A percentile compares a stretch with the other conserved stretches of the same genome.
These are phyloP conservation scores for Hippocampus abdominalis DNA, from an alignment of 2,113 vertebrate genomes.

Conservation along the genomic window DNA sequence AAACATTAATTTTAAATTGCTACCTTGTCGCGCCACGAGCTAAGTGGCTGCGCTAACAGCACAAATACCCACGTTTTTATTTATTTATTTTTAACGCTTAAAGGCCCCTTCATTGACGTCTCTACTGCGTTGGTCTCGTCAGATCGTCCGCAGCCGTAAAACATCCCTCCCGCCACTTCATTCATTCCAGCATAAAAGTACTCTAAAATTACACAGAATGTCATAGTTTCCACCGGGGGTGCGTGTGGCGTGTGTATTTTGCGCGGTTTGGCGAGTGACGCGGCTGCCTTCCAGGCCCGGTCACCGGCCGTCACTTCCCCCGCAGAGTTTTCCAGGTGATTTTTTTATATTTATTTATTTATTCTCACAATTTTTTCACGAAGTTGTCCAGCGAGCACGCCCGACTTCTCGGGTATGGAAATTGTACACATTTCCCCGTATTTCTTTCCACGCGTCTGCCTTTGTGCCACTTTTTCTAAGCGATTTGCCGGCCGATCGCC, in stretches of 20 bases:
- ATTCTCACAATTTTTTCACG: not conserved
- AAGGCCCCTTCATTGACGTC: not conserved
- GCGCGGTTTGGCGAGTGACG: constrained; percentile 2
- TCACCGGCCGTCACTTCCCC: not conserved
- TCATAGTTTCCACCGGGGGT: constrained; percentile 1
- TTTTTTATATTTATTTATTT: not conserved
- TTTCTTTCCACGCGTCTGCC: not conserved
- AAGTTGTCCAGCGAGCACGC: not conserved
- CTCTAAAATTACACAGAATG: not conserved
- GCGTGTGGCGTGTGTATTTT: not conserved
- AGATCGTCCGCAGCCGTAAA: not conserved
- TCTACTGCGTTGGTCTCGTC: not conserved
- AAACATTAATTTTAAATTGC: not conserved
- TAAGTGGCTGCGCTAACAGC: not conserved
- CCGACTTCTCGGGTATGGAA: not conserved
- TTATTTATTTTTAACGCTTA: not conserved
- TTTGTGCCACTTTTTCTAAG: not conserved
- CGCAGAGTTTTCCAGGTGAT: constrained; percentile 2
- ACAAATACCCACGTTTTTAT: not conserved
- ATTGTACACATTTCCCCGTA: not conserved
- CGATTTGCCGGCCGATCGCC: constrained; percentile 1
- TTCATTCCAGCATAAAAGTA: not conserved
- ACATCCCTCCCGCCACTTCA: not conserved
- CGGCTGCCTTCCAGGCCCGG: not conserved
- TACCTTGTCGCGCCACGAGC: not conserved